Evolutionary conservation across 1,140 invertebrate genomes (phyloP), one percentile per base, ranked within the genome.

Genomic region (Drosophila biarmipes): DNA sequence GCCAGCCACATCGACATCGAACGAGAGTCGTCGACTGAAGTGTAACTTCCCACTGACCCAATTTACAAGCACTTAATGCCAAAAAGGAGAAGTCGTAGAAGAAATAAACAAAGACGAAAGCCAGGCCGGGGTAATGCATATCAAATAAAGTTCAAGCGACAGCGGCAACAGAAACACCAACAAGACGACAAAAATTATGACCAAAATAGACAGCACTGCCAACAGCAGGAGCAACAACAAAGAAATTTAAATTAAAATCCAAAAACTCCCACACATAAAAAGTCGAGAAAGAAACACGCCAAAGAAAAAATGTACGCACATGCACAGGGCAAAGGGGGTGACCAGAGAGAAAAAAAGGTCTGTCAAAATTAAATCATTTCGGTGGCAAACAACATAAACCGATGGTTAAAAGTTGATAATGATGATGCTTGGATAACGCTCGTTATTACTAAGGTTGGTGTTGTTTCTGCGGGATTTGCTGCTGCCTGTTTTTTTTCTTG

Each of bases 31-130:
- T 56, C 62, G 78, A 84, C 84, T 87, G 72, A 89, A 87, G 84
- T 87, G 84, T 87, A 89, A 87, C 87, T 87, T 87, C 87, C 87
- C 87, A 87, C 87, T 90, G 87, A 90, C 87, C 87, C 87, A 90
- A 90, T 90, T 90, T 90, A 90, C 87, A 90, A 86, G 76, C 81
- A 90, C 87, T 90, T 90, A 90, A 87, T 87, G 82, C 80, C 80
- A 85, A 90, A 82, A 87, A 80, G 86, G 85, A 90, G 84, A 89
- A 89, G 84, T 79, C 78, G 84, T 87, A 87, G 84, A 89, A 89
- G 84, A 87, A 87, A 89, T 87, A 87, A 87, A 89, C 84, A 87
- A 89, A 89, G 75, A 89, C 84, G 84, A 89, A 87, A 87, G 80
- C 63, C 80, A 86, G 84, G 75, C 73, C 68, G 81, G 77, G 81